Base-by-base conservation (phyloP, 2,888 invertebrate genomes). In the Drosophila peninsularis region DNA sequence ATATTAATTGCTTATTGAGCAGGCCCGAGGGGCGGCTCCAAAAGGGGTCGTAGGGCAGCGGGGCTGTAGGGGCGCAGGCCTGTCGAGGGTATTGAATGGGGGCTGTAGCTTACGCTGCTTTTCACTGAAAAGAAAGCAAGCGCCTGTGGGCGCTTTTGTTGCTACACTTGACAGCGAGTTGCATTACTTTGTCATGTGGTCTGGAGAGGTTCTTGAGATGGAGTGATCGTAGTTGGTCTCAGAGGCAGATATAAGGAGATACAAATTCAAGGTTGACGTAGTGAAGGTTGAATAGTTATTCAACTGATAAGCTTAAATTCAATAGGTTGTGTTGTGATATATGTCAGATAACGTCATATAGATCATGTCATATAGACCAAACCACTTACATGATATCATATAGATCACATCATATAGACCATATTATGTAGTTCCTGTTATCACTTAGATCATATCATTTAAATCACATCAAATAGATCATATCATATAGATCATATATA, bases 1-100 rank as follows among this genome's bases (percentile, higher is more conserved):
- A 86, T 86, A 89, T 89, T 86, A 86, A 86, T 89, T 89, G 89
- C 85, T 82, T 89, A 85, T 89, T 89, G 88, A 89, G 82, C 73
- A 70, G 87, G 49, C 34, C 45, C 53, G 13, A 27, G 54, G 37
- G 56, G 50, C 21, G 19, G 36, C 19, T 34, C 30, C 30, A 47
- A 17, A 47, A 32, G 14, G 49, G 49, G 49, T 13, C 3, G 39
- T 1, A 17, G 41, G 36, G 30, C 30, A 14, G 14, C 2, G 24
- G 44, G 9, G 42, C 5, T 24, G 24, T 24, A 24, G 24, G 24
- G 27, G 1, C 7, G 5, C 3, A 11, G 24, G 11, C 13, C 2
- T 3, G 21, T 21, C 24, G 5, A 5, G 42, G 21, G 27, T 1
- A 36, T n/a, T 13, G 45, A 24, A 11, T 32, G 32, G 17, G 13